Evolutionary conservation across 2,797 vertebrate species (phyloP), one percentile per base, ranked within the genome.

Genomic region (Rhinella marina): DNA sequence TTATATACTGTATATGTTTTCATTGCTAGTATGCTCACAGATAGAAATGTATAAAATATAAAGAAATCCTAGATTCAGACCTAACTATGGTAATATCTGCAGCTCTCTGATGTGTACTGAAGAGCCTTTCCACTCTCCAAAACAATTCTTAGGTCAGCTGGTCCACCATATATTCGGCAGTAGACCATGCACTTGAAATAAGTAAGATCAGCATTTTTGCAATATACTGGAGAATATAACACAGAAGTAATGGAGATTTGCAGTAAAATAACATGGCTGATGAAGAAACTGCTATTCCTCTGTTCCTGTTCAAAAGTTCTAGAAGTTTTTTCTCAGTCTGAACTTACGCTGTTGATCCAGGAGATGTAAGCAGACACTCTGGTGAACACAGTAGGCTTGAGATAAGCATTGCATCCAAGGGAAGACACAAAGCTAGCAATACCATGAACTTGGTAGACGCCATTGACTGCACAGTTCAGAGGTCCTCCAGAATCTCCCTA

Each of bases 401-500:
- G 91, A 86, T 86, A 1, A 13, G 93, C 52, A 11, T 98, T 97
- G 92, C 97, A 97, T 85, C 97, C 97, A 8, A 0, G n/a, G 1
- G 92, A 88, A 50, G 97, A 97, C 88, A 97, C 96, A 21, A 99
- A 99, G 94, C 97, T 98, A 94, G 97, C 96, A 92, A 98, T 94
- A 0, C 97, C 97, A 0, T 97, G 96, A 87, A 98, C 95, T 6
- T 95, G 90, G 85, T 96, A 98, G 72, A 84, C 41, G 11, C 97
- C 96, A 0, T 89, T 91, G 54, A 97, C 96, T 0, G 83, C 90
- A 87, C 98, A 98, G 93, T 97, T 93, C 87, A 98, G 95, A 73
- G 98, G 97, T 5, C 97, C 97, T 0, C 97, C 98, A 1, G 97
- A 98, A 90, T 98, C 97, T 4, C 97, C 97, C 97, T 98, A 41